Conservation (phyloP, 2,888 invertebrate species). For the Drosophila robusta region DNA sequence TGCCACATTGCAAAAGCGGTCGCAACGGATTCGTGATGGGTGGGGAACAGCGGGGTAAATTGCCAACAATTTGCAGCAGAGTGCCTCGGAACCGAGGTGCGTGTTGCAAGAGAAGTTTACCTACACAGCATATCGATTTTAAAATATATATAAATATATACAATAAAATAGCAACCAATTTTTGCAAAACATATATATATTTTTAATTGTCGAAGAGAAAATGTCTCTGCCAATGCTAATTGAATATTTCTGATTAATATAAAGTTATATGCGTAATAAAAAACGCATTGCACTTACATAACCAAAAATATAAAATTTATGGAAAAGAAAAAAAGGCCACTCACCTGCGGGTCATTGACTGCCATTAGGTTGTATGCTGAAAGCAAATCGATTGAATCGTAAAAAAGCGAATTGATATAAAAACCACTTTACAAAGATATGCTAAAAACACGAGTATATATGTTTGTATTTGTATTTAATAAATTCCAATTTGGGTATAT, state of each 20-base stretch:
- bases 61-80: conserved; percentile 43
- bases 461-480: conserved; percentile 26
- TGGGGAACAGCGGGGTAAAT: conserved; percentile 6
- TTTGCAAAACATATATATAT: not conserved
- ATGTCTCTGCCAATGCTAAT: conserved; percentile 8
- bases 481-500: conserved; percentile 12
- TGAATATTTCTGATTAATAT: conserved; percentile 23
- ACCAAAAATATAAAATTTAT: conserved; percentile 13
- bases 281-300: not conserved
- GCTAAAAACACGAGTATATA: not conserved
- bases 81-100: conserved; percentile 5
- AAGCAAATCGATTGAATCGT: conserved; percentile 6
- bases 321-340: conserved; percentile 8
- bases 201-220: not conserved
- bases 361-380: conserved; percentile 21
- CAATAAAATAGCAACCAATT: not conserved
- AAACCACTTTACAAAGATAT: conserved; percentile 16
- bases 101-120: conserved; percentile 2
- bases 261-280: not conserved
- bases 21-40: conserved; percentile 12
- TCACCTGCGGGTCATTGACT: conserved; percentile 26
- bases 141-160: not conserved
- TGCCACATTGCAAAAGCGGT: conserved; percentile 36
- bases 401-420: conserved; percentile 13
- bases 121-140: conserved; percentile 15